A percentile compares a stretch with the other conserved stretches of the same genome.
Evolutionary conservation across 2,113 vertebrate genomes (phyloP).

Genomic region (Colistium nudipinnis): DNA sequence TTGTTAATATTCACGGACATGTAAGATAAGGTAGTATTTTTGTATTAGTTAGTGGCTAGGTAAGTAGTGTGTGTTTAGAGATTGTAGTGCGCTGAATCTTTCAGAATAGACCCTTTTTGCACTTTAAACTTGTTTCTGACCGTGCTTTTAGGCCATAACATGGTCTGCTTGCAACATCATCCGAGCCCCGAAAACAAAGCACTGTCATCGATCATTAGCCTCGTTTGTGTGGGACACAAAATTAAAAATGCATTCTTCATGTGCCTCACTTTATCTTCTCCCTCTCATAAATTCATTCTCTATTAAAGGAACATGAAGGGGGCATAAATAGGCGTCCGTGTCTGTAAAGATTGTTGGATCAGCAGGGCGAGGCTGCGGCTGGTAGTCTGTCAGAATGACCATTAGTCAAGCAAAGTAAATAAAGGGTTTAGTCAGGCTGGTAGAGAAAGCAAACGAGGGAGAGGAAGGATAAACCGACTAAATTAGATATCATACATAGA

Average conservation of each 20-base stretch:
- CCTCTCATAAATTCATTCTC: constrained; percentile 27
- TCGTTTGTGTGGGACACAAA: constrained; percentile 27
- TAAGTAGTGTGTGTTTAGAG: too few species aligned
- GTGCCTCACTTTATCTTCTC: constrained; percentile 8
- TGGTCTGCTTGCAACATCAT: constrained; percentile 16
- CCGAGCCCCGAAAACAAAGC: constrained; percentile 38
- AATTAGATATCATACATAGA: background rate
- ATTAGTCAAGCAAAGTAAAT: constrained; percentile 36
- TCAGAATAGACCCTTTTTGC: too few species aligned
- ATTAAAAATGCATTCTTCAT: constrained; percentile 55
- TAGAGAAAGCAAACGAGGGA: background rate
- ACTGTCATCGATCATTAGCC: constrained; percentile 50
- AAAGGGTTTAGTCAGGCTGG: constrained; percentile 1
- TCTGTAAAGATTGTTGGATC: constrained; percentile 34
- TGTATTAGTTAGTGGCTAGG: too few species aligned
- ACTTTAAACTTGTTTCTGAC: too few species aligned
- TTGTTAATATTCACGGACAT: too few species aligned
- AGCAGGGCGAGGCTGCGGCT: background rate
- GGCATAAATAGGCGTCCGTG: constrained; percentile 33
- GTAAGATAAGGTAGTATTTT: too few species aligned
- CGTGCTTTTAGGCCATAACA: constrained; percentile 10
- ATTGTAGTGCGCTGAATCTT: too few species aligned
- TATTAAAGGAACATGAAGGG: constrained; percentile 40
- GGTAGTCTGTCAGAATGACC: constrained; percentile 21
- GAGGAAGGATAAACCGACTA: background rate